Conservation (phyloP, 2,797 vertebrate genomes). For the Psittacula echo region DNA sequence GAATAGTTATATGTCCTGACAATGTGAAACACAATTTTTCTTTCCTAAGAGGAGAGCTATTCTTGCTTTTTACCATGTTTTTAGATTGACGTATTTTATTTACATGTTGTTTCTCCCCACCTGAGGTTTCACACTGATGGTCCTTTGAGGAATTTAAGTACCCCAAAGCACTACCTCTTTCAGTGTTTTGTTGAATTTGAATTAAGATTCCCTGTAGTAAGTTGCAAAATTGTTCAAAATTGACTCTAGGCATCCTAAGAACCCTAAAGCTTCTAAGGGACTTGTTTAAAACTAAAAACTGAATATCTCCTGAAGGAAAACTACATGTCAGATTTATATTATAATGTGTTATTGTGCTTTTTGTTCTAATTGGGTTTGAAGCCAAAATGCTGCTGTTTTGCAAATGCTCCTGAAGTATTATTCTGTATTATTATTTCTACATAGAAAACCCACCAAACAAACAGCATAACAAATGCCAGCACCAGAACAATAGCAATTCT, state of each 20-base stretch:
- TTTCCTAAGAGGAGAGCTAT: neutral
- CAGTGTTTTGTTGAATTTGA: constrained; percentile 77
- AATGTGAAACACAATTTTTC: neutral
- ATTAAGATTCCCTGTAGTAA: constrained; percentile 78
- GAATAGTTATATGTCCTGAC: neutral
- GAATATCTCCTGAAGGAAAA: constrained; percentile 78
- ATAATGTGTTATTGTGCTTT: constrained; percentile 64
- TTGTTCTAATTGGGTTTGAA: constrained; percentile 72
- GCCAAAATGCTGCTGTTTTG: constrained; percentile 47
- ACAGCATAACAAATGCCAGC: neutral
- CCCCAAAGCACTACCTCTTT: constrained; percentile 67
- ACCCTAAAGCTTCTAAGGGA: constrained; percentile 80
- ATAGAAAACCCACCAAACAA: constrained; percentile 23
- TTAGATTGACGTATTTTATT: constrained; percentile 67
- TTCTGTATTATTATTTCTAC: constrained; percentile 34
- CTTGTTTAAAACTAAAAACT: constrained; percentile 76
- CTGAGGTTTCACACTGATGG: constrained; percentile 44
- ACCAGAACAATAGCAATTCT: constrained; percentile 18
- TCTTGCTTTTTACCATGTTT: constrained; percentile 25
- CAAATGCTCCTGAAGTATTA: constrained; percentile 36
- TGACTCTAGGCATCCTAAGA: constrained; percentile 78
- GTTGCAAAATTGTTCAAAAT: constrained; percentile 76
- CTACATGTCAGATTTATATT: constrained; percentile 72
- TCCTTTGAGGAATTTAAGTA: constrained; percentile 68
- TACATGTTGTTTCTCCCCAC: constrained; percentile 57